These are phyloP conservation scores for Cynopterus brachyotis DNA, from an alignment of 2,113 vertebrate species.

Conservation along the genomic window DNA sequence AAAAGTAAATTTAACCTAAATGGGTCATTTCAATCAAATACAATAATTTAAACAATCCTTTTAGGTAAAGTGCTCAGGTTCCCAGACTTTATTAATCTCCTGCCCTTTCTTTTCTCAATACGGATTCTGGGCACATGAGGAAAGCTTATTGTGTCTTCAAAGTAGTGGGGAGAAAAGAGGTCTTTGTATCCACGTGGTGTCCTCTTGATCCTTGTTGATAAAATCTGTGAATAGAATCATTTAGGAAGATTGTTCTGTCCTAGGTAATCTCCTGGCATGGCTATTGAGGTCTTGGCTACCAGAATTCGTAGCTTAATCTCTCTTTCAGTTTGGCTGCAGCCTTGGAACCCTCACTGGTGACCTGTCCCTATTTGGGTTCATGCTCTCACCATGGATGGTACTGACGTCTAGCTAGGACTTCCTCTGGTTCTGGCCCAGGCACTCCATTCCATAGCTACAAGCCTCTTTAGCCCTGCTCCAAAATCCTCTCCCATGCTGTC, in stretches of 20 bases:
- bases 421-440: neutral
- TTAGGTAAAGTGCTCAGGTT: neutral
- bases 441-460: neutral
- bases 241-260: neutral
- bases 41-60: neutral
- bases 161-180: neutral
- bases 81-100: neutral
- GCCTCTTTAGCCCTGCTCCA: neutral
- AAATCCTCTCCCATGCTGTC: neutral
- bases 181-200: neutral
- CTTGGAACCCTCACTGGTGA: neutral
- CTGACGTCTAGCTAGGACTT: neutral
- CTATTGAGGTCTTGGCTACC: neutral
- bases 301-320: neutral
- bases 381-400: neutral
- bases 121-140: neutral
- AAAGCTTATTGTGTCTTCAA: neutral
- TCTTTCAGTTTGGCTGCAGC: neutral
- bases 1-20: neutral
- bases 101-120: neutral
- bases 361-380: neutral
- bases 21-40: neutral
- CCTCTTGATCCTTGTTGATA: neutral
- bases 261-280: neutral
- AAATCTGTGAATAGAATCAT: neutral